Evolutionary conservation across 1,140 invertebrate genomes (phyloP).

Genomic region (Oreohelix idahoensis): DNA sequence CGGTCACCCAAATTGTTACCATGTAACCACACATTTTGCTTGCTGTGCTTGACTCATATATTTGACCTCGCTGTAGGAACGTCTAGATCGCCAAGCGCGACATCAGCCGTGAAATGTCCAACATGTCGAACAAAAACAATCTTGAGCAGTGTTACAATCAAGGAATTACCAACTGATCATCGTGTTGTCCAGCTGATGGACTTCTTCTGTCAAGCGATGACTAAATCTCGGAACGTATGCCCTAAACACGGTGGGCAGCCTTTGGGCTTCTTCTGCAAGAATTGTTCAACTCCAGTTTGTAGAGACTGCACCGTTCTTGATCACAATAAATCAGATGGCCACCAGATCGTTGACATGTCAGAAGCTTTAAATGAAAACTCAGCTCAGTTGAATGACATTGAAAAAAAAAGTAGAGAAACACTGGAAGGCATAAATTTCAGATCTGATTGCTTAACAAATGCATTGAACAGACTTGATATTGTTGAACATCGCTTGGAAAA

Average conservation of each 20-base stretch:
- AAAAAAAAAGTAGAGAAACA: slow-evolving; percentile 57
- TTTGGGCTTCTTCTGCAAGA: too few species aligned
- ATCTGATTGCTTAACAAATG: too few species aligned
- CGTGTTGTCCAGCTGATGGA: slow-evolving; percentile 69
- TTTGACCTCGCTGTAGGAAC: slow-evolving; percentile 60
- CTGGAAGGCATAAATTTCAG: slow-evolving; percentile 59
- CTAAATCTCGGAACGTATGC: slow-evolving; percentile 63
- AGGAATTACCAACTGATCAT: slow-evolving; percentile 64
- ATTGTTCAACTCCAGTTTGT: too few species aligned
- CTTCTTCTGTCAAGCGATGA: slow-evolving; percentile 55
- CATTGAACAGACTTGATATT: too few species aligned
- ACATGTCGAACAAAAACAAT: slow-evolving; percentile 66
- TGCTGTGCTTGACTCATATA: slow-evolving; percentile 60
- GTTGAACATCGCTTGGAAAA: too few species aligned
- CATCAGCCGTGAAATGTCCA: slow-evolving; percentile 69
- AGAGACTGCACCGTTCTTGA: too few species aligned
- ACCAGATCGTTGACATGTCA: slow-evolving; percentile 63
- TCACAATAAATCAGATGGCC: too few species aligned
- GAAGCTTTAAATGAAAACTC: slow-evolving; percentile 60
- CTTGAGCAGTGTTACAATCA: slow-evolving; percentile 57
- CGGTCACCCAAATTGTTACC: slow-evolving; percentile 62
- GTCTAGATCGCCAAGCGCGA: slow-evolving; percentile 63
- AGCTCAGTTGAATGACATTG: slow-evolving; percentile 59
- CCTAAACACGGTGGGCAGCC: slow-evolving; percentile 66
- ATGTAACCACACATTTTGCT: too few species aligned